These are phyloP conservation scores for Caenorhabditis sp. DNA, from an alignment of 2,888 invertebrate genomes.

Conservation along the genomic window DNA sequence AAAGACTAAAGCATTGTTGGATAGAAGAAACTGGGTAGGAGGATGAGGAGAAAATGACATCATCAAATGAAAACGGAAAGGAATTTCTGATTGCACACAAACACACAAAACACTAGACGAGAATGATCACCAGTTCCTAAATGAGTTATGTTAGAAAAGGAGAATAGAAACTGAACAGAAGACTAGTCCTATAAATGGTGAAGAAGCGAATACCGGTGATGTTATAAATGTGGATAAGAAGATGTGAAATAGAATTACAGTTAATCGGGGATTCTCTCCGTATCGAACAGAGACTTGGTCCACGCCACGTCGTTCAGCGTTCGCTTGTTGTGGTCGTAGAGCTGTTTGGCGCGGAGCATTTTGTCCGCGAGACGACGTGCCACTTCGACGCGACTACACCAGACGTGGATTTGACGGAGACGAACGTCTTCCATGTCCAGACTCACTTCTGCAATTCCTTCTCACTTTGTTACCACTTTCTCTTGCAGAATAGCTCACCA, in stretches of 20 bases:
- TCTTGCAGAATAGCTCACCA: slow-evolving; percentile 37
- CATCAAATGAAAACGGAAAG: no score
- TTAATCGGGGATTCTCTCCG: slow-evolving; percentile 32
- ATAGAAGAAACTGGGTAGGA: slow-evolving; percentile 16
- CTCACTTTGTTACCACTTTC: no score
- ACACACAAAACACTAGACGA: neutral
- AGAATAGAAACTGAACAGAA: slow-evolving; percentile 7
- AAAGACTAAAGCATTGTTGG: slow-evolving; percentile 12
- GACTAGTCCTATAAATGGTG: slow-evolving; percentile 36
- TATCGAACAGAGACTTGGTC: slow-evolving; percentile 38
- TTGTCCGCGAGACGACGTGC: slow-evolving; percentile 71
- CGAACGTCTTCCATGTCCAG: slow-evolving; percentile 61
- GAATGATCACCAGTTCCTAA: slow-evolving; percentile 14
- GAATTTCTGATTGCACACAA: slow-evolving; percentile 5
- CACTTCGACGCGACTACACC: slow-evolving; percentile 68
- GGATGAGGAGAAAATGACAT: neutral
- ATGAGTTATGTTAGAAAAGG: no score
- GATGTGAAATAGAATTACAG: slow-evolving; percentile 12
- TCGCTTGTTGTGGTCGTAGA: slow-evolving; percentile 74
- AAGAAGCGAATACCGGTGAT: slow-evolving; percentile 20
- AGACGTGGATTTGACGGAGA: slow-evolving; percentile 54
- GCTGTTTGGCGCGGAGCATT: slow-evolving; percentile 74
- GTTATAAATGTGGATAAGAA: neutral
- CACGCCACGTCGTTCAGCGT: slow-evolving; percentile 66
- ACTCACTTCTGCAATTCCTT: slow-evolving; percentile 63